Percentiles rank a stretch among this genome's conserved stretches.
Conservation (phyloP, 2,113 vertebrate genomes). For the Trochalopteron elliotii region DNA sequence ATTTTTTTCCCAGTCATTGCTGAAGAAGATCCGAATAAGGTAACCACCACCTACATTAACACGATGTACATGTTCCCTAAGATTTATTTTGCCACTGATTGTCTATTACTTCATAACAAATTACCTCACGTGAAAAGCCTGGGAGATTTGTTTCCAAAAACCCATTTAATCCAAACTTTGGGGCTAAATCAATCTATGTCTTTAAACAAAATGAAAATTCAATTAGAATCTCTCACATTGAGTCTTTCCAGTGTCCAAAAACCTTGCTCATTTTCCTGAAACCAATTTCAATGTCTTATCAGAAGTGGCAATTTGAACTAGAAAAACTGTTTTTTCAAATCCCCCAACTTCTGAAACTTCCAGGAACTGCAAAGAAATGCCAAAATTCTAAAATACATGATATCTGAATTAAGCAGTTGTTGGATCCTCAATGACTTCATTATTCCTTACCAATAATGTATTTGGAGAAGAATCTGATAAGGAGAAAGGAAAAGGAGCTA, state of each 20-base stretch:
- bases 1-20: background rate
- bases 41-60: background rate
- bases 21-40: background rate
- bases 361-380: background rate
- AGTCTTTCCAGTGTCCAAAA: background rate
- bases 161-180: background rate
- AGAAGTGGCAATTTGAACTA: background rate
- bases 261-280: background rate
- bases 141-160: background rate
- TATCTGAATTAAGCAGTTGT: background rate
- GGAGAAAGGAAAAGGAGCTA: background rate
- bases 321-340: background rate
- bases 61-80: background rate
- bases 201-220: background rate
- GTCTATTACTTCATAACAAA: background rate
- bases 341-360: background rate
- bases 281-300: background rate
- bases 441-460: background rate
- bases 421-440: background rate
- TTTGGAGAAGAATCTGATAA: background rate
- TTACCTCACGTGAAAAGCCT: background rate
- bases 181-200: background rate
- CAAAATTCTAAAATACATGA: background rate
- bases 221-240: background rate
- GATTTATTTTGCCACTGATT: background rate